phyloP scores from a whole-genome alignment of 2,797 vertebrate genomes.

The Hydrophis major region DNA sequence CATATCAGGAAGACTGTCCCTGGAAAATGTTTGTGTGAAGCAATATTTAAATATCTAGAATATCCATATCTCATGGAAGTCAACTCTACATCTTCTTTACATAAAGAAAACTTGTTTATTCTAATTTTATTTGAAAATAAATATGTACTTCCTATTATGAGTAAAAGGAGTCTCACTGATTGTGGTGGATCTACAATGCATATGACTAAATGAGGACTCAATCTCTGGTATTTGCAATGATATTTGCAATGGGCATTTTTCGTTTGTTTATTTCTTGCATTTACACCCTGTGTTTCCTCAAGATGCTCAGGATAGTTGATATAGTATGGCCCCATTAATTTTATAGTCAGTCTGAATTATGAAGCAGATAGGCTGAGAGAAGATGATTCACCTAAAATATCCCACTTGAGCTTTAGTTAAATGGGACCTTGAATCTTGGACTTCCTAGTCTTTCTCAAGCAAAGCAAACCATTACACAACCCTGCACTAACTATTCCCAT shows the following conservation, averaged over 20 bases:
- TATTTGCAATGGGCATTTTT: background rate
- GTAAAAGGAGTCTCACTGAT: background rate
- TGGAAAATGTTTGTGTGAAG: background rate
- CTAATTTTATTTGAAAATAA: background rate
- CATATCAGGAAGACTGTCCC: background rate
- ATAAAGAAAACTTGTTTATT: background rate
- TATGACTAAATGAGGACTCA: background rate
- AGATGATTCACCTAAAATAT: background rate
- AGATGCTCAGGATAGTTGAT: background rate
- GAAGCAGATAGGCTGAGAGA: background rate
- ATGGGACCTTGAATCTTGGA: background rate
- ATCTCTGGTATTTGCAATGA: background rate
- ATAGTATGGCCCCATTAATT: background rate
- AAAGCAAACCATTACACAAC: background rate
- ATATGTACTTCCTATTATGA: background rate
- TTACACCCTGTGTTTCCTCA: background rate
- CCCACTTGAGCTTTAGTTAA: background rate
- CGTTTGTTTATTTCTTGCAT: background rate
- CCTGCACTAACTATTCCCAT: background rate
- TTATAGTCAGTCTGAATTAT: background rate
- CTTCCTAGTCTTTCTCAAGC: background rate
- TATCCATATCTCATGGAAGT: background rate
- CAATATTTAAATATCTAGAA: background rate
- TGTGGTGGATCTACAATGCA: background rate
- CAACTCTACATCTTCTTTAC: background rate